These are phyloP conservation scores for Notodonta dromedarius DNA, from an alignment of 2,888 invertebrate species.

Conservation along the genomic window DNA sequence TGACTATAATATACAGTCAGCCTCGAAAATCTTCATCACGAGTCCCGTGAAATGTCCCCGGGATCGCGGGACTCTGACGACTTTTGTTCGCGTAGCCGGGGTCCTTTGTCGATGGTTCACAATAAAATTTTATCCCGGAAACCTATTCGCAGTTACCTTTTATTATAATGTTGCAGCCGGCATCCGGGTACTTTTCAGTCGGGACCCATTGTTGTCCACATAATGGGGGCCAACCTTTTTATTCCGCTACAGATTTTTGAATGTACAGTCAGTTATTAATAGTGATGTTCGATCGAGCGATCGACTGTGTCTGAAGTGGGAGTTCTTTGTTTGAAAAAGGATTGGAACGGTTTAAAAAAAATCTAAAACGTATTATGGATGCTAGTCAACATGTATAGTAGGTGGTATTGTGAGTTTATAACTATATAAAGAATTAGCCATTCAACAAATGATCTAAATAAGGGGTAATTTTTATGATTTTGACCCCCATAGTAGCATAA, in stretches of 20 bases:
- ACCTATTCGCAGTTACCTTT: constrained; percentile 82
- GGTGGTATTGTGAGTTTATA: too few species aligned
- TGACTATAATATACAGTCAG: not conserved
- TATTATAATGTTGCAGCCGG: constrained; percentile 81
- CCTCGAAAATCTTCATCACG: constrained; percentile 44
- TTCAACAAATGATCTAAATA: too few species aligned
- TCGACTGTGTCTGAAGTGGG: constrained; percentile 2
- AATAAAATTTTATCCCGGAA: constrained; percentile 81
- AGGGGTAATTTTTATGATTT: too few species aligned
- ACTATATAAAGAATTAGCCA: too few species aligned
- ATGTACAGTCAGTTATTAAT: constrained; percentile 48
- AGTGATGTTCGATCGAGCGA: constrained; percentile 39
- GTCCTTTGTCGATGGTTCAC: constrained; percentile 76
- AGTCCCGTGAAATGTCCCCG: constrained; percentile 42
- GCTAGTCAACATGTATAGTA: too few species aligned
- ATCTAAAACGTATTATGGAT: not conserved
- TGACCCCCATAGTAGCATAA: too few species aligned
- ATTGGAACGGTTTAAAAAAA: not conserved
- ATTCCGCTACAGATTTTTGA: constrained; percentile 74
- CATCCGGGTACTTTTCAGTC: constrained; percentile 72
- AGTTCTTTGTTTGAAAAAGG: not conserved
- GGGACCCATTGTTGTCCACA: constrained; percentile 67
- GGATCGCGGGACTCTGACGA: constrained; percentile 25
- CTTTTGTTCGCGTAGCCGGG: constrained; percentile 39
- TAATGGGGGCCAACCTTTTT: constrained; percentile 77